Evolutionary conservation across 2,888 invertebrate species (phyloP).

Genomic region (Aleiodes leptofemur): DNA sequence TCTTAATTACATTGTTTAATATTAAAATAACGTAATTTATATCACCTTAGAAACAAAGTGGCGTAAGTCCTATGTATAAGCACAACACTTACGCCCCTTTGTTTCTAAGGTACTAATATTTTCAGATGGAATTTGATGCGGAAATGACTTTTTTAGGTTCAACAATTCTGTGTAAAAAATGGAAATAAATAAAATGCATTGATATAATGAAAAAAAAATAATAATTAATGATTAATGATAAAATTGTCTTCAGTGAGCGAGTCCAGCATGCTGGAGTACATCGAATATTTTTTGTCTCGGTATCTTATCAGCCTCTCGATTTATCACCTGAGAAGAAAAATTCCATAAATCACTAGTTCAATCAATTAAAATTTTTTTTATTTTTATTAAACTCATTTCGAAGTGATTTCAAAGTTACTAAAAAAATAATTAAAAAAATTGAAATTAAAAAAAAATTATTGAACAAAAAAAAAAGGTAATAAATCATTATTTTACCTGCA

Average conservation of each 20-base stretch:
- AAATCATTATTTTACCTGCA: constrained; percentile 75
- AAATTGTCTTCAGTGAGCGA: constrained; percentile 60
- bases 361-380: not conserved
- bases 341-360: not conserved
- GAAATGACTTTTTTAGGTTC: not conserved
- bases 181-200: constrained; percentile 29
- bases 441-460: not conserved
- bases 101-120: not conserved
- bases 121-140: not conserved
- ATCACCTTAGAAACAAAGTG: too few relatives aligned
- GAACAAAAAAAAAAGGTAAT: constrained; percentile 10
- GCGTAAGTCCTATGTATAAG: too few relatives aligned
- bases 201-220: not conserved
- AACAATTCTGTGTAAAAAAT: constrained; percentile 5
- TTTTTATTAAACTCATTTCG: not conserved
- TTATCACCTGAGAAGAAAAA: constrained; percentile 77
- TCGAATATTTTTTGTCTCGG: constrained; percentile 85
- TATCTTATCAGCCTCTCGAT: constrained; percentile 89
- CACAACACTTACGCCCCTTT: too few relatives aligned
- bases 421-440: too few relatives aligned
- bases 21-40: too few relatives aligned
- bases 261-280: constrained; percentile 85
- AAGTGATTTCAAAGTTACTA: too few relatives aligned
- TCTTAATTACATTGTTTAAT: too few relatives aligned
- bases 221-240: constrained; percentile 11